Evolutionary conservation across 2,797 vertebrate species (phyloP), one percentile per base, ranked within the genome.

Genomic region (Bovichtus variegatus): DNA sequence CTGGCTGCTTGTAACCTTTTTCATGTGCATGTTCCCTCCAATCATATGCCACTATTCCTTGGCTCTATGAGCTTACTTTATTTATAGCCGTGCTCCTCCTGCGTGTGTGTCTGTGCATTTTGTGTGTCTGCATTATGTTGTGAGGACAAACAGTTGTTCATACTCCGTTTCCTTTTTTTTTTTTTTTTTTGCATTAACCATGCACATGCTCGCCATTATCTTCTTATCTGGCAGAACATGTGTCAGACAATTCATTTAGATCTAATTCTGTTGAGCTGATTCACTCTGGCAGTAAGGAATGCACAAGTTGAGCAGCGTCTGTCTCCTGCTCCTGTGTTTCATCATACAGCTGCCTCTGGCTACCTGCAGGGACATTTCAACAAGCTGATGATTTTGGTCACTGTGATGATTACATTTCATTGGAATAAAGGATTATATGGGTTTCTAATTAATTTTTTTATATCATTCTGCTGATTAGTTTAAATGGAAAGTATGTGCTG

Each of bases 1-100:
- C 86, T 57, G 79, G 80, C 89, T 84, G 75, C 44, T 69, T 63
- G 88, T 95, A 94, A 95, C 94, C 95, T 96, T 95, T 96, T 87
- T 92, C 77, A 78, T 88, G 77, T 90, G 84, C 80, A 60, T 41
- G 86, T 82, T 89, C 75, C 78, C 90, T 91, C 89, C 93, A 91
- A 90, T 93, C 93, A 92, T 85, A 72, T 81, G 91, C 89, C 91
- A 88, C 55, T 72, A 87, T 87, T 90, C 87, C 85, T 71, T 73
- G 71, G 89, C 86, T 88, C 76, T 71, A 60, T 64, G 66, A 76
- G 84, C 83, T 78, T 85, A 67, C 87, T 91, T 94, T 93, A 95
- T 94, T 94, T 93, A 93, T 93, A 92, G 84, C 82, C 62, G 4
- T 65, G 76, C 73, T 81, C 59, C 60, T 74, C 11, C 44, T 66